Evolutionary conservation across 2,888 invertebrate species (phyloP).

Genomic region (Sinopyrophorus schimmeli): DNA sequence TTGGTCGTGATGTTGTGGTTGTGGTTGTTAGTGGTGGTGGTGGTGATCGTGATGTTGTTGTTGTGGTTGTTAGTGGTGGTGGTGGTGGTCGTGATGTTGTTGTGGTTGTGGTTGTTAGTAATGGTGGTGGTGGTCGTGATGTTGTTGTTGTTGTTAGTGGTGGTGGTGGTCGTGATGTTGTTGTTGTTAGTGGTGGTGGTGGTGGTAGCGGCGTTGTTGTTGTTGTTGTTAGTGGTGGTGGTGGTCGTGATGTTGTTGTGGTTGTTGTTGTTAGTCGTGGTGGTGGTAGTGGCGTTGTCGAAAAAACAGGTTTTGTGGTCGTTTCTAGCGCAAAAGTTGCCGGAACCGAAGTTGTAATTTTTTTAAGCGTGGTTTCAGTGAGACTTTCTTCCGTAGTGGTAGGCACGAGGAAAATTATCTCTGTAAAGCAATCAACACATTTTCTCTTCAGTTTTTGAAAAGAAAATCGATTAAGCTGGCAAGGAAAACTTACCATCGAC

Average conservation of each 20-base stretch:
- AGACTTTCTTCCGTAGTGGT: no score
- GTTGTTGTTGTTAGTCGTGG: not conserved
- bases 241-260: not conserved
- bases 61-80: not conserved
- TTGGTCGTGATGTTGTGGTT: not conserved
- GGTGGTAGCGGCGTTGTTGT: not conserved
- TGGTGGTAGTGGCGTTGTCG: no score
- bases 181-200: not conserved
- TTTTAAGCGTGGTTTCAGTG: no score
- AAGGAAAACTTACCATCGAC: no score
- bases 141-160: not conserved
- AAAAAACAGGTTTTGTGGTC: no score
- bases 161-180: not conserved
- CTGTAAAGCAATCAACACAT: no score
- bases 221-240: not conserved
- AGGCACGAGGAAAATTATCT: no score
- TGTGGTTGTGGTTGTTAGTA: not conserved
- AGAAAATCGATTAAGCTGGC: no score
- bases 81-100: not conserved
- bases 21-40: not conserved
- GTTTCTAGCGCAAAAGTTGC: no score
- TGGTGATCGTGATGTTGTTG: not conserved
- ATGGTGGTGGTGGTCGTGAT: not conserved
- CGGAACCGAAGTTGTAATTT: no score
- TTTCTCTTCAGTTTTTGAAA: no score